These are phyloP conservation scores for Zapus hudsonius DNA, from an alignment of 2,113 vertebrate species.

Conservation along the genomic window DNA sequence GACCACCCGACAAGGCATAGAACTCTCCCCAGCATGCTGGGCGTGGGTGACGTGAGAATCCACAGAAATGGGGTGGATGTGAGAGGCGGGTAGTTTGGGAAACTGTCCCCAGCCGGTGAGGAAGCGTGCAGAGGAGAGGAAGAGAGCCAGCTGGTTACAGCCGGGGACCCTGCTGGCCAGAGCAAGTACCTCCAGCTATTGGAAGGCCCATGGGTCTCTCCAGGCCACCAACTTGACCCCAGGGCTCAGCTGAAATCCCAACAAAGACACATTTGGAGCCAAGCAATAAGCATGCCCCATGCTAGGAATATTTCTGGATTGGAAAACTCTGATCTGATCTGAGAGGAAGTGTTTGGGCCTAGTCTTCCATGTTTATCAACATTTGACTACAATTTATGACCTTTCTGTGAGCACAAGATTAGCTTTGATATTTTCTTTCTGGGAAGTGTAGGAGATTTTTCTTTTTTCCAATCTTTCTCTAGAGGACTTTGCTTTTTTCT, in stretches of 20 bases:
- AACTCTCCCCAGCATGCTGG: not conserved
- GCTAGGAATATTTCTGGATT: not conserved
- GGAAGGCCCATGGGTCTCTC: not conserved
- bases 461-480: not conserved
- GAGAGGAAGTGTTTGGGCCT: conserved; percentile 9
- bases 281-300: not conserved
- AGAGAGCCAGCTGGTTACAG: too few relatives aligned
- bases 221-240: not conserved
- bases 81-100: not conserved
- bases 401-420: conserved; percentile 29
- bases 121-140: rapidly evolving
- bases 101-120: too few relatives aligned
- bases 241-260: not conserved
- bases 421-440: conserved; percentile 21
- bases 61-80: not conserved
- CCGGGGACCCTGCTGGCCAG: too few relatives aligned
- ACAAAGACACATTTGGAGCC: not conserved
- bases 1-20: not conserved
- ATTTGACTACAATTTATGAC: conserved; percentile 38
- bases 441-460: not conserved
- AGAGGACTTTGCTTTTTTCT: not conserved
- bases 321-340: conserved; percentile 36
- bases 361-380: conserved; percentile 32
- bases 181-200: too few relatives aligned
- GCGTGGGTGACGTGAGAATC: rapidly evolving